Conservation (phyloP, 2,113 vertebrate species). For the Equus przewalskii region DNA sequence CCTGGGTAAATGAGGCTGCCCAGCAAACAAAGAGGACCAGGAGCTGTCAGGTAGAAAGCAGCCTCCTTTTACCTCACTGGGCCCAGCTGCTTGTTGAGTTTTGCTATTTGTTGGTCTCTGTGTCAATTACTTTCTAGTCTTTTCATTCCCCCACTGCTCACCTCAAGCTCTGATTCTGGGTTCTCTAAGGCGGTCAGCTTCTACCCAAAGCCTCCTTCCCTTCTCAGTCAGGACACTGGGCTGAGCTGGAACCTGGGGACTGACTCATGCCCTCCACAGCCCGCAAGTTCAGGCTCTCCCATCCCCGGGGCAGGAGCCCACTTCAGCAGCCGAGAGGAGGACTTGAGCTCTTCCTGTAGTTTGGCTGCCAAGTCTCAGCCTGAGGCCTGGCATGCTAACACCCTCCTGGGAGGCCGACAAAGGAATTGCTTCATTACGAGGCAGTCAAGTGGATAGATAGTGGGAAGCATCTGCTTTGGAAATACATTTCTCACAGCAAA, state of each 20-base stretch:
- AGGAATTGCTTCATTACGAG: conserved; percentile 73
- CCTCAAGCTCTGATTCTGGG: background rate
- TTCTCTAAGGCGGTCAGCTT: background rate
- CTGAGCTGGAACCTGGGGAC: background rate
- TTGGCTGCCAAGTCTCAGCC: background rate
- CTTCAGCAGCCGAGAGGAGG: background rate
- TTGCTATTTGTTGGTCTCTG: background rate
- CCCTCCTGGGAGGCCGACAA: conserved; percentile 70
- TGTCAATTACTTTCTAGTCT: background rate
- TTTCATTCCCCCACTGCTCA: background rate
- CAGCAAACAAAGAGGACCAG: background rate
- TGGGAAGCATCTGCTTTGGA: conserved; percentile 81
- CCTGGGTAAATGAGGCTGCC: background rate
- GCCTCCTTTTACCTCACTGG: background rate
- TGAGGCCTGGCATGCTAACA: background rate
- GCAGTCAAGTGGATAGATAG: conserved; percentile 73
- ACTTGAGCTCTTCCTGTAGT: background rate
- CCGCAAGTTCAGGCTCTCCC: background rate
- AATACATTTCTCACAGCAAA: conserved; percentile 83
- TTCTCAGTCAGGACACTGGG: background rate
- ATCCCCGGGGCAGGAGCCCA: background rate
- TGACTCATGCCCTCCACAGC: background rate
- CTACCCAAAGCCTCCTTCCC: background rate
- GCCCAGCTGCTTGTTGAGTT: background rate
- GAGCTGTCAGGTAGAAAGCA: fast-evolving